Conservation (phyloP, 2,888 invertebrate genomes). For the Thelaira solivaga region DNA sequence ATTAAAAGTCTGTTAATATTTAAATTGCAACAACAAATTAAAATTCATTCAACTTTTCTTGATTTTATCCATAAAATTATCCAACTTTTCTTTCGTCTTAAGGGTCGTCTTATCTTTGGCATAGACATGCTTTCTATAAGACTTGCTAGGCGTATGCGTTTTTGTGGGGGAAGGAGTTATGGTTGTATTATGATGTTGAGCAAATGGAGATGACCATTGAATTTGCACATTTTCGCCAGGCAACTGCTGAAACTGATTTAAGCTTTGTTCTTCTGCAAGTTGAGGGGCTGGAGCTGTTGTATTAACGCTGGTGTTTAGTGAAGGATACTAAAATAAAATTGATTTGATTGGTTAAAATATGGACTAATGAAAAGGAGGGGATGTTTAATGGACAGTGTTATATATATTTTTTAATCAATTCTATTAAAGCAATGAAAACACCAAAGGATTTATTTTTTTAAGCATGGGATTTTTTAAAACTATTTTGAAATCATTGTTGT, state of each 20-base stretch:
- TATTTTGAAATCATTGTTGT: conserved; percentile 24
- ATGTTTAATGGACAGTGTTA: too few relatives aligned
- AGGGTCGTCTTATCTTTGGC: conserved; percentile 26
- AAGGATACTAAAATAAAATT: conserved; percentile 44
- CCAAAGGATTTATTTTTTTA: neutral
- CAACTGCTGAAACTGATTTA: neutral
- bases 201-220: neutral
- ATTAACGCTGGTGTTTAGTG: conserved; percentile 19
- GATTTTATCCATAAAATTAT: neutral
- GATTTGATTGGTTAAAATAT: conserved; percentile 38
- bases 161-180: neutral
- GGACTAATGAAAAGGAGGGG: conserved; percentile 15
- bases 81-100: conserved; percentile 27
- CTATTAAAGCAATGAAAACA: conserved; percentile 29
- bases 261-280: neutral
- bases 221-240: neutral
- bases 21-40: neutral
- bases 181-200: neutral
- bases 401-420: neutral
- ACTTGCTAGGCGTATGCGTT: neutral
- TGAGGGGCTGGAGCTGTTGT: neutral
- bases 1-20: conserved; percentile 27
- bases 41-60: conserved; percentile 52
- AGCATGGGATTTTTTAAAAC: conserved; percentile 1
- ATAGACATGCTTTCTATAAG: conserved; percentile 39